Evolutionary conservation across 2,888 invertebrate genomes (phyloP).

Genomic region (Phyllotreta striolata): DNA sequence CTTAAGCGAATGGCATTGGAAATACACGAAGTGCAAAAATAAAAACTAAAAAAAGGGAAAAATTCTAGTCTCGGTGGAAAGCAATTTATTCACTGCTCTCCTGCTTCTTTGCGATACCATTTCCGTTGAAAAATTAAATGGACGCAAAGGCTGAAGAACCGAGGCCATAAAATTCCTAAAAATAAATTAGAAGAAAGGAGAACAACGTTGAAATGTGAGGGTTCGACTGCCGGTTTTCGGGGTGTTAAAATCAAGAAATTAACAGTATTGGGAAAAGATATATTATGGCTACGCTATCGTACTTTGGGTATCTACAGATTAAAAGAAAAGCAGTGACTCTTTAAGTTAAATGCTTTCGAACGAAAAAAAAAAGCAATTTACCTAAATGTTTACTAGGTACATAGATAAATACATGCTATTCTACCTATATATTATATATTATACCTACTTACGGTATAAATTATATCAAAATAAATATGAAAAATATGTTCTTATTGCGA

Average conservation of each 20-base stretch:
- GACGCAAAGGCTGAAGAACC: slow-evolving; percentile 31
- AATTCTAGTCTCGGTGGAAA: slow-evolving; percentile 24
- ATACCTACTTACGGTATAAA: too few species aligned
- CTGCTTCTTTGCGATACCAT: slow-evolving; percentile 28
- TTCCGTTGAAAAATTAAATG: slow-evolving; percentile 35
- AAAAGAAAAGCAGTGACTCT: neutral
- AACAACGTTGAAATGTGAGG: slow-evolving; percentile 18
- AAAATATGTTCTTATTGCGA: too few species aligned
- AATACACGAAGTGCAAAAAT: slow-evolving; percentile 24
- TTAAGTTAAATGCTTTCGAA: too few species aligned
- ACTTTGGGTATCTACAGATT: slow-evolving; percentile 5
- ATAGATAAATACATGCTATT: too few species aligned
- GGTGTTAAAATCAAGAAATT: slow-evolving; percentile 33
- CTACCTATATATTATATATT: too few species aligned
- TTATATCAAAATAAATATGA: too few species aligned
- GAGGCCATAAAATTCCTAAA: slow-evolving; percentile 34
- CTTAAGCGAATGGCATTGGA: slow-evolving; percentile 13
- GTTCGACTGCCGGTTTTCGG: slow-evolving; percentile 21
- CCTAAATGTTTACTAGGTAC: too few species aligned
- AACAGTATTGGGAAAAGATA: slow-evolving; percentile 28
- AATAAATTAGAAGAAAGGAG: slow-evolving; percentile 31
- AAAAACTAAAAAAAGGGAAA: slow-evolving; percentile 7
- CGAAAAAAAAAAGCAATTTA: too few species aligned
- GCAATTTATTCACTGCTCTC: slow-evolving; percentile 35
- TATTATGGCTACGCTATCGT: slow-evolving; percentile 11